phyloP scores from a whole-genome alignment of 2,113 vertebrate species.

The Paraplagusia blochii region DNA sequence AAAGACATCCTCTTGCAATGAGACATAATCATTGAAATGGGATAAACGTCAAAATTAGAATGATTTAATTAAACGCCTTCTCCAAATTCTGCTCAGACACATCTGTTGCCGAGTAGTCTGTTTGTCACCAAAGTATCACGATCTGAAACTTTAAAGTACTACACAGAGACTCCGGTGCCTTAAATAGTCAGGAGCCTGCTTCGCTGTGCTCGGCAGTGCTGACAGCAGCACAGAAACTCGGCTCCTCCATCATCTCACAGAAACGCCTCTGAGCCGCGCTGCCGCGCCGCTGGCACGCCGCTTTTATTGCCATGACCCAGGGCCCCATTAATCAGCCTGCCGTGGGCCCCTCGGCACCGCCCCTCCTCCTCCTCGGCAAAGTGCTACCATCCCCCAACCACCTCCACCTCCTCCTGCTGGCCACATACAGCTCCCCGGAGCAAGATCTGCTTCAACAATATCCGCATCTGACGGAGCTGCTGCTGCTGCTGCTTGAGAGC shows the following conservation, averaged over 20 bases:
- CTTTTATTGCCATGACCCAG: conserved; percentile 74
- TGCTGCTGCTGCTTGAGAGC: background rate
- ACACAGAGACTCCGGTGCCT: conserved; percentile 13
- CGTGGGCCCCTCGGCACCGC: conserved; percentile 50
- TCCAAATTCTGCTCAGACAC: no score
- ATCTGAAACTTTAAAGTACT: no score
- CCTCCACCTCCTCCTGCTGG: background rate
- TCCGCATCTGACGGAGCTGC: conserved; percentile 45
- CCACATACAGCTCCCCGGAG: conserved; percentile 24
- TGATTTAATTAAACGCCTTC: no score
- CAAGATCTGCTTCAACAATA: conserved; percentile 49
- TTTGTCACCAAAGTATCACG: no score
- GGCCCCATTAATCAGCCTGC: conserved; percentile 74
- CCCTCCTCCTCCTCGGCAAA: conserved; percentile 39
- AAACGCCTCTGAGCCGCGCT: conserved; percentile 64
- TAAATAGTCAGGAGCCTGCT: conserved; percentile 55
- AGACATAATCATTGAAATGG: no score
- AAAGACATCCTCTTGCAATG: no score
- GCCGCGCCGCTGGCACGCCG: conserved; percentile 61
- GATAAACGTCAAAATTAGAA: no score
- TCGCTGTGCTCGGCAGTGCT: conserved; percentile 42
- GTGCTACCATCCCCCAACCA: conserved; percentile 28
- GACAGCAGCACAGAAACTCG: conserved; percentile 53
- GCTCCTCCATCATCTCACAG: conserved; percentile 67
- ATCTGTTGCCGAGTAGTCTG: no score